phyloP scores from a whole-genome alignment of 2,888 invertebrate genomes.

The Lypha dubia region DNA sequence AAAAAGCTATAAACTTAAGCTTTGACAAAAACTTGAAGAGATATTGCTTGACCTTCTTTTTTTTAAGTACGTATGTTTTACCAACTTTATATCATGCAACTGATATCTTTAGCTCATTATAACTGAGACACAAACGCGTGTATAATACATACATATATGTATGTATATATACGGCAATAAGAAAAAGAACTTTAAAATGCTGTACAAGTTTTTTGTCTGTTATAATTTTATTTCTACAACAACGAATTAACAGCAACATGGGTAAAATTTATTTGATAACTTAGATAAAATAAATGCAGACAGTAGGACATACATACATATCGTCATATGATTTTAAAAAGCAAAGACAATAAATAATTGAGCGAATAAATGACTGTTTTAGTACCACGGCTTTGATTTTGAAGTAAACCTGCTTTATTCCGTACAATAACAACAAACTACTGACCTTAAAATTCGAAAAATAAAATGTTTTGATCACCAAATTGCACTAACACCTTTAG shows the following conservation, averaged over 20 bases:
- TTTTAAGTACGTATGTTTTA: neutral
- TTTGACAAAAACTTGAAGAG: no score
- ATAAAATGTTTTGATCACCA: constrained; percentile 30
- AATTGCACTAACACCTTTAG: constrained; percentile 38
- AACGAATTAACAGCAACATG: constrained; percentile 1
- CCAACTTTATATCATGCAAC: neutral
- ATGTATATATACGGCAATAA: no score
- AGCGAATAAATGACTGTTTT: neutral
- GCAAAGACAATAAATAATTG: no score
- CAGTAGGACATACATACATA: neutral
- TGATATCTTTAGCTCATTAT: neutral
- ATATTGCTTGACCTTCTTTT: no score
- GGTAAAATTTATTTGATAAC: constrained; percentile 9
- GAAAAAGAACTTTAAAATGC: neutral
- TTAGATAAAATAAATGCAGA: neutral
- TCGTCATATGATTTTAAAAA: no score
- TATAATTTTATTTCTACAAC: neutral
- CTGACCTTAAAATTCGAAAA: constrained; percentile 65
- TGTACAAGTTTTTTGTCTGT: neutral
- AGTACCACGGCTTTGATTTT: constrained; percentile 42
- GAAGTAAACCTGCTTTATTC: constrained; percentile 56
- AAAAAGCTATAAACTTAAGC: no score
- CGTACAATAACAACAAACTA: constrained; percentile 32
- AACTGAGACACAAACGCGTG: neutral
- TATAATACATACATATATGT: neutral